These are phyloP conservation scores for Listrodromus nycthemerus DNA, from an alignment of 2,888 invertebrate species.

Conservation along the genomic window DNA sequence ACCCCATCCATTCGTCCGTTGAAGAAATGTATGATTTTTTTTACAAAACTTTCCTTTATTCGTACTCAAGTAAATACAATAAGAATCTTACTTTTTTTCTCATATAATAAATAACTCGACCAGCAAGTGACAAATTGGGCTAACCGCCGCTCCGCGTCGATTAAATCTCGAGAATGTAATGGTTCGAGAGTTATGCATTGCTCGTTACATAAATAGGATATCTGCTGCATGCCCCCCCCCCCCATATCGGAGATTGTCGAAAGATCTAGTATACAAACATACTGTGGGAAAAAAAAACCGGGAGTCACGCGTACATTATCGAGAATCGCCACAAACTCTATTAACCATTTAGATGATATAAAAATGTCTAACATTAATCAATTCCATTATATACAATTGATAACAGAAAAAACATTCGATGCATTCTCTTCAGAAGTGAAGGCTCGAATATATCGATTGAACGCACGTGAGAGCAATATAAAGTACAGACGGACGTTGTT, in stretches of 20 bases:
- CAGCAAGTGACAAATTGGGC: conserved; percentile 72
- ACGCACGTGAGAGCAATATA: conserved; percentile 11
- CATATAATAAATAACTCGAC: conserved; percentile 71
- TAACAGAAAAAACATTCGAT: conserved; percentile 24
- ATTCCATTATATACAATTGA: conserved; percentile 48
- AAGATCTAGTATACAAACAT: conserved; percentile 27
- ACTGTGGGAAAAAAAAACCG: conserved; percentile 36
- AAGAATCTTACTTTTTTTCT: conserved; percentile 52
- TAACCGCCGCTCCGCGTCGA: conserved; percentile 39
- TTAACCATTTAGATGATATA: no score
- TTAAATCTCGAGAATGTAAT: conserved; percentile 51
- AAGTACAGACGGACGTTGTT: conserved; percentile 15
- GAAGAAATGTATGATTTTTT: background rate
- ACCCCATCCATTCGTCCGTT: conserved; percentile 1
- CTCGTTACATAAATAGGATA: conserved; percentile 52
- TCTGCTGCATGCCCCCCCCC: background rate
- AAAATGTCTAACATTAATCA: conserved; percentile 28
- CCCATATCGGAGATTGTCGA: conserved; percentile 12
- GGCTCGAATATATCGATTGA: conserved; percentile 13
- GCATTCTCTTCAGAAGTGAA: background rate
- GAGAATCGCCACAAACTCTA: background rate
- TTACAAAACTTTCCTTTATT: conserved; percentile 58
- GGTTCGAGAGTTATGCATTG: conserved; percentile 59
- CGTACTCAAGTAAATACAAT: conserved; percentile 46
- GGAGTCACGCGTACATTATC: conserved; percentile 49